These are phyloP conservation scores for Hirtodrosophila duncani DNA, from an alignment of 2,888 invertebrate genomes.

Conservation along the genomic window DNA sequence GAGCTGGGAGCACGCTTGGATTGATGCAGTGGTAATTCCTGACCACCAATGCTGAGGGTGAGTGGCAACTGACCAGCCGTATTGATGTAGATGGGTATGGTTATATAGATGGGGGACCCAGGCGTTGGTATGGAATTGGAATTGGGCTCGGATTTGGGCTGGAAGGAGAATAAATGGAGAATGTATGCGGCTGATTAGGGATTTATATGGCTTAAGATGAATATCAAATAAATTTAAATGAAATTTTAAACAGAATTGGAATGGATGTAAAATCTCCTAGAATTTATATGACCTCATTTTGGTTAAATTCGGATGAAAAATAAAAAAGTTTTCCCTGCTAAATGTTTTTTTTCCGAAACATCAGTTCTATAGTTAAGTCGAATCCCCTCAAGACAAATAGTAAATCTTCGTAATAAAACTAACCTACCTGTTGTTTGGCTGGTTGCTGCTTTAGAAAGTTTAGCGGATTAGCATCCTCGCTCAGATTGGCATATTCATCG, in stretches of 20 bases:
- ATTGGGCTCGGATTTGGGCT: neutral
- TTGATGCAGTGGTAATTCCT: conserved; percentile 39
- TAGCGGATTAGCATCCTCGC: conserved; percentile 58
- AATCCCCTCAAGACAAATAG: too few species aligned
- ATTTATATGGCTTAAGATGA: neutral
- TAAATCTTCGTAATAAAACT: too few species aligned
- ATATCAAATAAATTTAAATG: too few species aligned
- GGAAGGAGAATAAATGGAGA: neutral
- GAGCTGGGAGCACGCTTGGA: neutral
- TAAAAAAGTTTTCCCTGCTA: too few species aligned
- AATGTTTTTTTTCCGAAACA: too few species aligned
- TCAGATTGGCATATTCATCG: conserved; percentile 54
- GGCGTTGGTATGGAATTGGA: neutral
- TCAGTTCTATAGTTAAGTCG: too few species aligned
- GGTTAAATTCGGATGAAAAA: too few species aligned
- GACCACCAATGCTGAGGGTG: conserved; percentile 51
- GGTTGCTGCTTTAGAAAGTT: conserved; percentile 51
- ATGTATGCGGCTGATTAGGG: neutral
- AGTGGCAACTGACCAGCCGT: conserved; percentile 49
- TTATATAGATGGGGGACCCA: conserved; percentile 58
- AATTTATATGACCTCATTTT: too few species aligned
- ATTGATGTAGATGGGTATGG: conserved; percentile 70
- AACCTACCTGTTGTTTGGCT: conserved; percentile 29
- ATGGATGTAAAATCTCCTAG: too few species aligned
- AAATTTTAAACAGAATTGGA: too few species aligned